A percentile compares a stretch with the other conserved stretches of the same genome.
phyloP scores from a whole-genome alignment of 1,140 invertebrate species.

The Arion vulgaris region DNA sequence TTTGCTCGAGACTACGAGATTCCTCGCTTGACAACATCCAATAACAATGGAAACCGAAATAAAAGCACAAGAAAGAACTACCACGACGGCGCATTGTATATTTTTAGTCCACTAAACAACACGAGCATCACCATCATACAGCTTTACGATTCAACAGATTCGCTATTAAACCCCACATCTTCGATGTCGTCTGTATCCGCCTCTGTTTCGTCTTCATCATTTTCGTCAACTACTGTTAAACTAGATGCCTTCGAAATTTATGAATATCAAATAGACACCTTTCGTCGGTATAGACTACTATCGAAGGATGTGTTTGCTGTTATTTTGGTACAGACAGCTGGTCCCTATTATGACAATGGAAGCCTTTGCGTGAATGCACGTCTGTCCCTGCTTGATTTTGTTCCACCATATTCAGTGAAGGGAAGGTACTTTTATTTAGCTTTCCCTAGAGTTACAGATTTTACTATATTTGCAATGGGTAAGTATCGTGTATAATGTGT shows the following conservation, averaged over 20 bases:
- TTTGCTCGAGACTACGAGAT: conserved; percentile 22
- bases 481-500: not conserved
- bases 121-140: conserved; percentile 21
- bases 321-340: not conserved
- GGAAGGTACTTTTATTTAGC: conserved; percentile 23
- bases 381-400: conserved; percentile 15
- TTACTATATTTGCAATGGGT: not conserved
- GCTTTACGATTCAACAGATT: not conserved
- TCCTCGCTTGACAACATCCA: not conserved
- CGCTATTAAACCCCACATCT: not conserved
- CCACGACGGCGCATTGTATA: not conserved
- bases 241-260: conserved; percentile 34
- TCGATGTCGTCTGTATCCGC: not conserved
- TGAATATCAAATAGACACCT: not conserved
- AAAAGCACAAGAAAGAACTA: not conserved
- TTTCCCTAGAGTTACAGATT: conserved; percentile 20
- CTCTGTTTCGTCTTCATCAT: not conserved
- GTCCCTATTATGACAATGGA: not conserved
- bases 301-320: conserved; percentile 20
- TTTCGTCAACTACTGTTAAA: conserved; percentile 3
- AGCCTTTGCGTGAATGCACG: not conserved
- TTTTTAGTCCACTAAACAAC: conserved; percentile 34
- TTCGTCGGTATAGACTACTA: not conserved
- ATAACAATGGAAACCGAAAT: not conserved
- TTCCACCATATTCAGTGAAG: conserved; percentile 1